phyloP scores from a whole-genome alignment of 2,113 vertebrate genomes.

The Marmota monax region DNA sequence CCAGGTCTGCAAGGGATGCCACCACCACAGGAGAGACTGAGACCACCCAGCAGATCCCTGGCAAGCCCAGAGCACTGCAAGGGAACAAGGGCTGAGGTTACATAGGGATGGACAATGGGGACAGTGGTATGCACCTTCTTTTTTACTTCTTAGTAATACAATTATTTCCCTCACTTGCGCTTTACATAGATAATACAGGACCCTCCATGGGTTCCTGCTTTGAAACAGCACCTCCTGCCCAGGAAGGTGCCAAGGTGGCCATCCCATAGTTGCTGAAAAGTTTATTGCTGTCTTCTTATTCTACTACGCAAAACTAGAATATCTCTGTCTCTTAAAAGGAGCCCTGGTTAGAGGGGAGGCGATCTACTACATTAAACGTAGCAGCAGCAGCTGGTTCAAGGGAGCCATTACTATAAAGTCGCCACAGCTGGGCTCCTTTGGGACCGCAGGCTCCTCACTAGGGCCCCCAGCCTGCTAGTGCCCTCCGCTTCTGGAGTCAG shows the following conservation, averaged over 20 bases:
- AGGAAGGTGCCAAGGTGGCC: background rate
- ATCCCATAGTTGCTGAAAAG: constrained; percentile 57
- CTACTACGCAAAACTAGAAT: constrained; percentile 80
- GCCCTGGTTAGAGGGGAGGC: constrained; percentile 48
- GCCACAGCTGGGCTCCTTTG: background rate
- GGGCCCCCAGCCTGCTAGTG: background rate
- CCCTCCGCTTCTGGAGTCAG: background rate
- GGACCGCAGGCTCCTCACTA: background rate
- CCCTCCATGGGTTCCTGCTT: too few relatives aligned
- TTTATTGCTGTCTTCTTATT: constrained; percentile 71
- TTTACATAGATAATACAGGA: background rate
- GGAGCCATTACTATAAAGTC: constrained; percentile 29
- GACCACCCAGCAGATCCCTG: background rate
- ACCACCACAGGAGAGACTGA: background rate
- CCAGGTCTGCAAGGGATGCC: background rate
- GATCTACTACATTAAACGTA: background rate
- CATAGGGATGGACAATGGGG: background rate
- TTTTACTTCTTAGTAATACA: background rate
- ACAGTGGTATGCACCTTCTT: background rate
- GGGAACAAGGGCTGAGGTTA: background rate
- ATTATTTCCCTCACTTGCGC: background rate
- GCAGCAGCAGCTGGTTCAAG: background rate
- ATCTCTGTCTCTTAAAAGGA: constrained; percentile 71
- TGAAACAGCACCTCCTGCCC: background rate
- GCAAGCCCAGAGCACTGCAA: too few relatives aligned